These are phyloP conservation scores for Vidua macroura DNA, from an alignment of 2,113 vertebrate genomes.

Conservation along the genomic window DNA sequence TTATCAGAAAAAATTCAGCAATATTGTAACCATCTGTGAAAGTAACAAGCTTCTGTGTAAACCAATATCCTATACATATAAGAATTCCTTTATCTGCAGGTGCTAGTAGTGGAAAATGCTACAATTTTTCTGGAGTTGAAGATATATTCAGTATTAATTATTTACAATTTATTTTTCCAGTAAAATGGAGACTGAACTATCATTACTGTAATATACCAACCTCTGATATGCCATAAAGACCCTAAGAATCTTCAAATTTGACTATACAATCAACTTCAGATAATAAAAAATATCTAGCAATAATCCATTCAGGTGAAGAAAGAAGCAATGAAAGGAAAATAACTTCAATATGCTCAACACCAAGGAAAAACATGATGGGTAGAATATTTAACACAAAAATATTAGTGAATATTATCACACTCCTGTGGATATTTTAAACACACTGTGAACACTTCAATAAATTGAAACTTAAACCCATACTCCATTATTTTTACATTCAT, in stretches of 20 bases:
- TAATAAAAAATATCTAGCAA: not conserved
- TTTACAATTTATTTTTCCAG: not conserved
- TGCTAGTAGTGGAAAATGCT: not conserved
- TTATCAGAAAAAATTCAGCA: not conserved
- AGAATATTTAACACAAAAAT: not conserved
- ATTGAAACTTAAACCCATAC: not conserved
- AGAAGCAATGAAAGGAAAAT: not conserved
- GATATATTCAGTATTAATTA: not conserved
- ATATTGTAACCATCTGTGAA: not conserved
- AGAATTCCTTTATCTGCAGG: not conserved
- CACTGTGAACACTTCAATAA: rapidly evolving
- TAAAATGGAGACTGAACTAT: not conserved
- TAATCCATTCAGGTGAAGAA: not conserved
- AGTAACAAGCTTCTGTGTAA: not conserved
- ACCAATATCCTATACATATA: not conserved
- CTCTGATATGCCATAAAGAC: not conserved
- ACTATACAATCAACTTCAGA: not conserved
- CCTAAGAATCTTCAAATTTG: not conserved
- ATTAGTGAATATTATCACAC: not conserved
- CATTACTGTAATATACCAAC: not conserved
- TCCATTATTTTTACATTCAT: not conserved
- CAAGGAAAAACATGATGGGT: not conserved
- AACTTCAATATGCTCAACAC: not conserved
- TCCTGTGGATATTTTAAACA: not conserved
- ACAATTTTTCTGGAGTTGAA: not conserved